phyloP scores from a whole-genome alignment of 2,797 vertebrate species.

The Lophotriccus pileatus region DNA sequence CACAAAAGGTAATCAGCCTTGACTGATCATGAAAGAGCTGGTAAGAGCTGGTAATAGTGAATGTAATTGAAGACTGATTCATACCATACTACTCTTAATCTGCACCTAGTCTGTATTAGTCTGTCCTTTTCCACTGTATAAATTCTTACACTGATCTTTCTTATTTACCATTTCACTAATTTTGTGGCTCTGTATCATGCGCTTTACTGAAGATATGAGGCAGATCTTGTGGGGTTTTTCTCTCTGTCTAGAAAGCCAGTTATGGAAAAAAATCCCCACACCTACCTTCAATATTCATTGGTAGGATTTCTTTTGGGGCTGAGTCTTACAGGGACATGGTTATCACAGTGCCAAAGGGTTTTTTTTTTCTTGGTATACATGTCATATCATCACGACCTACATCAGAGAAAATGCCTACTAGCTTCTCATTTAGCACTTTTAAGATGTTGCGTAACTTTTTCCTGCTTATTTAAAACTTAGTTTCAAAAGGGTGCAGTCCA shows the following conservation, averaged over 20 bases:
- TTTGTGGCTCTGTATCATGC: background rate
- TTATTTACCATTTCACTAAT: background rate
- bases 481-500: background rate
- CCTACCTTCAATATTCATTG: background rate
- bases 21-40: background rate
- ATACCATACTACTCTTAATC: background rate
- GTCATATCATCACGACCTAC: background rate
- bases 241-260: background rate
- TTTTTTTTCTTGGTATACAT: background rate
- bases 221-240: background rate
- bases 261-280: background rate
- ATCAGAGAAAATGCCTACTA: background rate
- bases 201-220: background rate
- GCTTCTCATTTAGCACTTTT: background rate
- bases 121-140: background rate
- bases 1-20: background rate
- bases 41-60: background rate
- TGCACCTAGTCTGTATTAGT: background rate
- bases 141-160: background rate
- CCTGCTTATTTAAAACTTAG: background rate
- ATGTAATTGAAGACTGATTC: background rate
- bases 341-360: background rate
- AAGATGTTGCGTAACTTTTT: background rate
- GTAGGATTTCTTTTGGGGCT: background rate
- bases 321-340: background rate